Conservation (phyloP, 1,140 invertebrate species). For the Scaptomyza hsui region DNA sequence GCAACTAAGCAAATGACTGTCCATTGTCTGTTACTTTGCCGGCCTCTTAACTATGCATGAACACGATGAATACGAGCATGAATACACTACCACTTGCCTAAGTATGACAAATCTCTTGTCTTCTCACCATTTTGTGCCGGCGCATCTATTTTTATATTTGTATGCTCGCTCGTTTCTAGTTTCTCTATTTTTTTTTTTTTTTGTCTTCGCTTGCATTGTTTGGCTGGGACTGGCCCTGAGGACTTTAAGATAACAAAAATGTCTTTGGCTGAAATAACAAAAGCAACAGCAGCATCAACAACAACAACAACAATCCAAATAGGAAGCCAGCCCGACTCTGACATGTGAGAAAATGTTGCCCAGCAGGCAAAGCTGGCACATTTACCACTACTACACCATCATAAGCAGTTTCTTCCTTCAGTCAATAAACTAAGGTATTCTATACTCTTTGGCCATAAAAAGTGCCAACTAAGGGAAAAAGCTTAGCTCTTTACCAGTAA, state of each 20-base stretch:
- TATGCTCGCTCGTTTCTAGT: slow-evolving; percentile 12
- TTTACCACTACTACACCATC: background rate
- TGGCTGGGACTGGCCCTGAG: slow-evolving; percentile 46
- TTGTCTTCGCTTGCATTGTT: slow-evolving; percentile 54
- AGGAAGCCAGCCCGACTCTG: slow-evolving; percentile 31
- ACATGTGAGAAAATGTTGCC: slow-evolving; percentile 36
- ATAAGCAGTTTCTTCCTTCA: slow-evolving; percentile 6
- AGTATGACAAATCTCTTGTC: slow-evolving; percentile 62
- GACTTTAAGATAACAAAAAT: slow-evolving; percentile 63
- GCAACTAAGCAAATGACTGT: slow-evolving; percentile 45
- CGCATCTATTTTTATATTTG: slow-evolving; percentile 10
- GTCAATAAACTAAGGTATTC: slow-evolving; percentile 35
- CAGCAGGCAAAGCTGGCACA: slow-evolving; percentile 22
- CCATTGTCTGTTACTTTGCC: slow-evolving; percentile 32
- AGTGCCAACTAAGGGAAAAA: background rate
- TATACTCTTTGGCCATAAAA: slow-evolving; percentile 8
- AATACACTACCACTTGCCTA: slow-evolving; percentile 20
- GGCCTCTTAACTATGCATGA: slow-evolving; percentile 44
- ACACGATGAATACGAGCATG: slow-evolving; percentile 18
- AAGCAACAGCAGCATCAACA: slow-evolving; percentile 2
- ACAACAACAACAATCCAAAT: slow-evolving; percentile 7
- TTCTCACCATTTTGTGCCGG: slow-evolving; percentile 2
- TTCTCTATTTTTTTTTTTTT: slow-evolving; percentile 17
- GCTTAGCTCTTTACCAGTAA: too few relatives aligned
- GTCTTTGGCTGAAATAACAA: slow-evolving; percentile 45